Conservation (phyloP, 2,797 vertebrate species). For the Chelon auratus region DNA sequence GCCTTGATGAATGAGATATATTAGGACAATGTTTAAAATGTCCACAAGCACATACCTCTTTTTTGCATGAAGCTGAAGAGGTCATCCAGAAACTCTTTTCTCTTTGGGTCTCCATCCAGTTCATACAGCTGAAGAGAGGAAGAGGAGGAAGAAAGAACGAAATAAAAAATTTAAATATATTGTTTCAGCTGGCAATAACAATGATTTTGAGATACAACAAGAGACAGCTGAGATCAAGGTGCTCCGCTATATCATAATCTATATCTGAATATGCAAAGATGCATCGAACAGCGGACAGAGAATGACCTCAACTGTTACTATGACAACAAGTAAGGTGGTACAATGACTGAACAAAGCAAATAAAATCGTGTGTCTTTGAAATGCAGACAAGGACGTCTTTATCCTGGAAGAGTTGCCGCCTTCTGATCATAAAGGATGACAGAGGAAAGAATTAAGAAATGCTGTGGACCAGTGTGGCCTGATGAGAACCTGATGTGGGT, state of each 20-base stretch:
- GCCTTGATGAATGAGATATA: constrained; percentile 7
- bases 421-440: constrained; percentile 28
- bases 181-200: background rate
- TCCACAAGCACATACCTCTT: constrained; percentile 83
- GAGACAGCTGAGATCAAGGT: background rate
- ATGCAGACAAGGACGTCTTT: background rate
- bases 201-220: background rate
- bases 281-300: background rate
- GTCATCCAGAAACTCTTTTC: constrained; percentile 97
- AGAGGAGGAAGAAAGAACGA: constrained; percentile 12
- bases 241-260: background rate
- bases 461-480: constrained; percentile 37
- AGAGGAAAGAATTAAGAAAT: constrained; percentile 32
- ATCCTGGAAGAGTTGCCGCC: background rate
- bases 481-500: constrained; percentile 78
- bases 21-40: background rate
- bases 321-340: background rate
- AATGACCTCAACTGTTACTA: background rate
- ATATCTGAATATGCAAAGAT: background rate
- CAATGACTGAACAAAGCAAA: background rate
- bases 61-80: constrained; percentile 99
- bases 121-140: constrained; percentile 90
- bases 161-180: background rate
- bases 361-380: background rate
- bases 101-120: constrained; percentile 93